Conservation (phyloP, 2,888 invertebrate species). For the Strigamia maritima region DNA sequence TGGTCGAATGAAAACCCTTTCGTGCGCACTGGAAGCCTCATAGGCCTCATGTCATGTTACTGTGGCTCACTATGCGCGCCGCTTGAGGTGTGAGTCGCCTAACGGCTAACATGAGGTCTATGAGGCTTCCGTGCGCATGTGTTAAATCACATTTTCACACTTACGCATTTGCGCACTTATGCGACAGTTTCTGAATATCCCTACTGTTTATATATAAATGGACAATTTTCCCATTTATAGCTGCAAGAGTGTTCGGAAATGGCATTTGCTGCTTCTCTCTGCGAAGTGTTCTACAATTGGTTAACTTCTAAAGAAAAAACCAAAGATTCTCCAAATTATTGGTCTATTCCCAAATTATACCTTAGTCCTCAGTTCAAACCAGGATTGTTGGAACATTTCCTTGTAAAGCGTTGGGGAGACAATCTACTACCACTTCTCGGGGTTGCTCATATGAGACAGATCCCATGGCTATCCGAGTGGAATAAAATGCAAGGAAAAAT, state of each 20-base stretch:
- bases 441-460: not conserved
- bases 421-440: not conserved
- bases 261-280: not conserved
- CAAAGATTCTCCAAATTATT: not conserved
- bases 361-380: not conserved
- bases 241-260: not conserved
- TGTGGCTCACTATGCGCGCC: too few relatives aligned
- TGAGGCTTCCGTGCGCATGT: too few relatives aligned
- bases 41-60: too few relatives aligned
- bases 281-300: not conserved
- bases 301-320: not conserved
- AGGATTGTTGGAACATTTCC: not conserved
- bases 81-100: too few relatives aligned
- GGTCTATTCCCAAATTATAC: not conserved
- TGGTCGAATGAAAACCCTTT: too few relatives aligned
- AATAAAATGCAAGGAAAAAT: not conserved
- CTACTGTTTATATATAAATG: too few relatives aligned
- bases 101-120: too few relatives aligned
- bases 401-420: not conserved
- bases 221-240: not conserved
- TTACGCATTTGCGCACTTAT: too few relatives aligned
- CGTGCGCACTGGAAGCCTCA: too few relatives aligned
- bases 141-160: too few relatives aligned
- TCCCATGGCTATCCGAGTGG: not conserved
- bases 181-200: too few relatives aligned